Percentiles rank a stretch among this genome's conserved stretches.
phyloP scores from a whole-genome alignment of 2,888 invertebrate species.

The Bibio marci region DNA sequence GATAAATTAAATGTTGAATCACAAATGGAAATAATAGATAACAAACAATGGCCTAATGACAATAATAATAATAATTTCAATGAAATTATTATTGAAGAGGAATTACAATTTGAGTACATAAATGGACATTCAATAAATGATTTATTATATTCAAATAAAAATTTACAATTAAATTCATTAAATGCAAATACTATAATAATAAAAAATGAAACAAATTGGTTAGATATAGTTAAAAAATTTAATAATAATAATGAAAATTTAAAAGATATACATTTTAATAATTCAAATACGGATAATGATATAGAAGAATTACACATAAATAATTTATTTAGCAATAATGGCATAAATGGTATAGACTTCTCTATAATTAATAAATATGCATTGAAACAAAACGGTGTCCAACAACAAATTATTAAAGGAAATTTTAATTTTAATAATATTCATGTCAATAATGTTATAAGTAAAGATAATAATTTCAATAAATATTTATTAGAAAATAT shows the following conservation, averaged over 20 bases:
- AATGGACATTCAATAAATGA: slow-evolving; percentile 17
- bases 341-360: slow-evolving; percentile 32
- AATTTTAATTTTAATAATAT: slow-evolving; percentile 17
- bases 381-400: slow-evolving; percentile 32
- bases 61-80: slow-evolving; percentile 4
- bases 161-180: slow-evolving; percentile 14
- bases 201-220: slow-evolving; percentile 15
- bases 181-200: slow-evolving; percentile 19
- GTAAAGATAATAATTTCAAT: slow-evolving; percentile 15
- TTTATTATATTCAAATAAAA: slow-evolving; percentile 15
- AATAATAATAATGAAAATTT: too few relatives aligned
- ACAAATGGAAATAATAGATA: too few relatives aligned
- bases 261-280: too few relatives aligned
- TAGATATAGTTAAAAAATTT: too few relatives aligned
- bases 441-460: slow-evolving; percentile 18
- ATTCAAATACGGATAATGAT: too few relatives aligned
- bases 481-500: slow-evolving; percentile 15
- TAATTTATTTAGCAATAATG: slow-evolving; percentile 28
- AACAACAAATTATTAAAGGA: slow-evolving; percentile 25
- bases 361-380: slow-evolving; percentile 28
- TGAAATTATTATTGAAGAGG: slow-evolving; percentile 17
- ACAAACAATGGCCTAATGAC: too few relatives aligned
- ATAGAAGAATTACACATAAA: slow-evolving; percentile 20
- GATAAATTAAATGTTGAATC: too few relatives aligned
- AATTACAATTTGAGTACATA: slow-evolving; percentile 14